Evolutionary conservation across 2,113 vertebrate genomes (phyloP).

Genomic region (Odontophorus gujanensis): DNA sequence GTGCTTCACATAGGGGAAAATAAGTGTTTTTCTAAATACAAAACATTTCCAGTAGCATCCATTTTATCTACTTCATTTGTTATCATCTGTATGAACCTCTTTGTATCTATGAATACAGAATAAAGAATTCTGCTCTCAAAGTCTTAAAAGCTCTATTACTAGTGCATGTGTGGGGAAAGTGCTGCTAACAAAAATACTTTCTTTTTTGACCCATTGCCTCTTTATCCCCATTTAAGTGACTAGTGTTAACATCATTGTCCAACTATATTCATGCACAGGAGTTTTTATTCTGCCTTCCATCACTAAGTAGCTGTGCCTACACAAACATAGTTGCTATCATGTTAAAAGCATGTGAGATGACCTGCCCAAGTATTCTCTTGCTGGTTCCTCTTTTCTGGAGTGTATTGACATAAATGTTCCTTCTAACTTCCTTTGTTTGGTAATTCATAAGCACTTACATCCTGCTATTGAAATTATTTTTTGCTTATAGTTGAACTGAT

Average conservation of each 20-base stretch:
- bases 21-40: not conserved
- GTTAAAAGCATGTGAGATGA: not conserved
- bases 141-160: not conserved
- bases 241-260: slow-evolving; percentile 6
- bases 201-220: slow-evolving; percentile 15
- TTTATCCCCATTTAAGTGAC: slow-evolving; percentile 15
- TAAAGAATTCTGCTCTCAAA: not conserved
- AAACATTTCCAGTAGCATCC: not conserved
- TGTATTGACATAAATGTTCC: not conserved
- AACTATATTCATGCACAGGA: not conserved
- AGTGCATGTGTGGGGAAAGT: not conserved
- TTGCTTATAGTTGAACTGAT: not conserved
- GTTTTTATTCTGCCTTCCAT: slow-evolving; percentile 17
- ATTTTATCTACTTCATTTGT: not conserved
- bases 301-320: not conserved
- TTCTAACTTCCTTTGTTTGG: not conserved
- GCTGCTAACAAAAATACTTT: not conserved
- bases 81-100: not conserved
- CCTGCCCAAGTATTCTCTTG: not conserved
- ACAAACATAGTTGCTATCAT: not conserved
- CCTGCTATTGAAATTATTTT: not conserved
- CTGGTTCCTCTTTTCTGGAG: not conserved
- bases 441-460: not conserved
- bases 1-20: not conserved
- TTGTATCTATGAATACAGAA: not conserved